Percentiles rank a stretch among this genome's conserved stretches.
phyloP scores from a whole-genome alignment of 1,140 invertebrate genomes.

The Battus philenor region DNA sequence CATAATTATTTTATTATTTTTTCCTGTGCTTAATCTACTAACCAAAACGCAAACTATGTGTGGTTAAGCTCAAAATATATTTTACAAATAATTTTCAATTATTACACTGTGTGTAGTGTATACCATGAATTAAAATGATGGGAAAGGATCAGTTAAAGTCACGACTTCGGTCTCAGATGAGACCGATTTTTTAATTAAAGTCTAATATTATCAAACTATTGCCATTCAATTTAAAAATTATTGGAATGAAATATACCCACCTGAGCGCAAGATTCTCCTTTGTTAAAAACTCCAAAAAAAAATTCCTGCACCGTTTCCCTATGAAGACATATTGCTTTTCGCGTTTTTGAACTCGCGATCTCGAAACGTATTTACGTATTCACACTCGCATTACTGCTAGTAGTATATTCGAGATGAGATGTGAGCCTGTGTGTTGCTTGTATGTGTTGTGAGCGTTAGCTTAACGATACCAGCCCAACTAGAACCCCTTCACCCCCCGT shows the following conservation, averaged over 20 bases:
- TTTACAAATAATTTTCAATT: no score
- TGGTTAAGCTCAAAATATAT: no score
- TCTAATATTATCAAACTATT: no score
- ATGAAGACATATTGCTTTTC: conserved; percentile 74
- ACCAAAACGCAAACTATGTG: no score
- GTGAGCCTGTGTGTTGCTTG: conserved; percentile 46
- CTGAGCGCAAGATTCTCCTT: conserved; percentile 52
- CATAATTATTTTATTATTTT: no score
- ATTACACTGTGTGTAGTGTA: no score
- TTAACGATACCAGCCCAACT: conserved; percentile 51
- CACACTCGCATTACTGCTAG: conserved; percentile 69
- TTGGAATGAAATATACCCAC: conserved; percentile 19
- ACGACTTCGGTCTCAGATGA: no score
- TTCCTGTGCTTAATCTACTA: no score
- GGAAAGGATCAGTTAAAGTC: no score
- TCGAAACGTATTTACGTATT: conserved; percentile 72
- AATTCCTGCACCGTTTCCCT: conserved; percentile 55
- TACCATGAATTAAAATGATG: no score
- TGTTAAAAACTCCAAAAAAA: conserved; percentile 59
- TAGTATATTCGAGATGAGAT: conserved; percentile 65
- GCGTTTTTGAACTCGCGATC: conserved; percentile 72
- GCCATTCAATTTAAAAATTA: no score
- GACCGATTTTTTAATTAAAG: no score
- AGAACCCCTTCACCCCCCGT: conserved; percentile 34
- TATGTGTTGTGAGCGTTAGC: conserved; percentile 47